Evolutionary conservation across 1,140 invertebrate genomes (phyloP).

Genomic region (Vanessa atalanta): DNA sequence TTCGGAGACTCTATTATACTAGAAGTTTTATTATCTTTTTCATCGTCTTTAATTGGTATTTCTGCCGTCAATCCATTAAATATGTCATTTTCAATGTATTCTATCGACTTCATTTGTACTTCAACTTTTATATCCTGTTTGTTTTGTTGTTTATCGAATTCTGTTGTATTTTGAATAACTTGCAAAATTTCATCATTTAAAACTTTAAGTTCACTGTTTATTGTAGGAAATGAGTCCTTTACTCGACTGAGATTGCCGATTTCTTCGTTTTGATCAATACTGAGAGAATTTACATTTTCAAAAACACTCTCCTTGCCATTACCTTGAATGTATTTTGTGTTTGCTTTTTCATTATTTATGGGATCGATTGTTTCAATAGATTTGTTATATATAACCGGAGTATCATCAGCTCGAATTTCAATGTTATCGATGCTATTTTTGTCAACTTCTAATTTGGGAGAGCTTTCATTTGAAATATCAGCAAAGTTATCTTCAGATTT

Average conservation of each 20-base stretch:
- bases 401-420: not conserved
- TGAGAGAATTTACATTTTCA: not conserved
- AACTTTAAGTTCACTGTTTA: slow-evolving; percentile 7
- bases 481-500: slow-evolving; percentile 74
- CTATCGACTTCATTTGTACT: not conserved
- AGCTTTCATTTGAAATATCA: slow-evolving; percentile 69
- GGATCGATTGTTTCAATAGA: not conserved
- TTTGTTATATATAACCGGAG: not conserved
- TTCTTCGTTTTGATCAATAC: not conserved
- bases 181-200: slow-evolving; percentile 12
- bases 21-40: slow-evolving; percentile 28
- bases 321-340: not conserved
- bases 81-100: slow-evolving; percentile 1
- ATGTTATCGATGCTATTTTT: slow-evolving; percentile 28
- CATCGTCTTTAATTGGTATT: not conserved
- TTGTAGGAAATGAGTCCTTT: not conserved
- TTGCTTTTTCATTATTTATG: not conserved
- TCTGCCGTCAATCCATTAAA: not conserved
- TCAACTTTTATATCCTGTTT: slow-evolving; percentile 1
- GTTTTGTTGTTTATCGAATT: not conserved
- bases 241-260: not conserved
- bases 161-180: slow-evolving; percentile 11
- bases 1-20: slow-evolving; percentile 28
- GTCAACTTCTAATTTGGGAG: slow-evolving; percentile 48
- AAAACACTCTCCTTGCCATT: not conserved